These are phyloP conservation scores for Tenthredo scrophulariae DNA, from an alignment of 2,888 invertebrate genomes.

Conservation along the genomic window DNA sequence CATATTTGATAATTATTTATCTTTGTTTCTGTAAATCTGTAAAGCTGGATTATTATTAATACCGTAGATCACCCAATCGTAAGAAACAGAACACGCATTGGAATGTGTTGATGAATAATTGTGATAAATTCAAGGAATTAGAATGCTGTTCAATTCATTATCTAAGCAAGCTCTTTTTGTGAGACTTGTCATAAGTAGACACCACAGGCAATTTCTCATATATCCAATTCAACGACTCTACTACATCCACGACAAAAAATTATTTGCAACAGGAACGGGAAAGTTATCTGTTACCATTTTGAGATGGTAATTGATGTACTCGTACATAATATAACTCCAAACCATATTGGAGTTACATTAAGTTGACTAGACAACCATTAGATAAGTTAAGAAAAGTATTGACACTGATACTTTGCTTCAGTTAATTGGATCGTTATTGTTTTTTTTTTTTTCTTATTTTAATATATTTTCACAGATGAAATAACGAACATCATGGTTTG, in stretches of 20 bases:
- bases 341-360: neutral
- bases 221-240: neutral
- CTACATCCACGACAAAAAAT: neutral
- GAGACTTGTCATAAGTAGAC: neutral
- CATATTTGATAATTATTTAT: neutral
- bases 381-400: neutral
- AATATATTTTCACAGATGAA: neutral
- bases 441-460: neutral
- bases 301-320: neutral
- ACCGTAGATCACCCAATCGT: neutral
- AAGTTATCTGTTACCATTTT: neutral
- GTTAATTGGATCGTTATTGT: neutral
- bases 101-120: constrained; percentile 11
- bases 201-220: constrained; percentile 1
- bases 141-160: neutral
- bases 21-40: neutral
- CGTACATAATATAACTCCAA: neutral
- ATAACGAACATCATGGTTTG: neutral
- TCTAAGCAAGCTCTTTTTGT: neutral
- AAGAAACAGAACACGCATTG: neutral
- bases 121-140: neutral
- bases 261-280: neutral
- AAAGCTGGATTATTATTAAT: neutral
- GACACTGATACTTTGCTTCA: neutral
- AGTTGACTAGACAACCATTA: neutral